Evolutionary conservation across 2,797 vertebrate genomes (phyloP), one percentile per base, ranked within the genome.

Genomic region (Columba guinea): DNA sequence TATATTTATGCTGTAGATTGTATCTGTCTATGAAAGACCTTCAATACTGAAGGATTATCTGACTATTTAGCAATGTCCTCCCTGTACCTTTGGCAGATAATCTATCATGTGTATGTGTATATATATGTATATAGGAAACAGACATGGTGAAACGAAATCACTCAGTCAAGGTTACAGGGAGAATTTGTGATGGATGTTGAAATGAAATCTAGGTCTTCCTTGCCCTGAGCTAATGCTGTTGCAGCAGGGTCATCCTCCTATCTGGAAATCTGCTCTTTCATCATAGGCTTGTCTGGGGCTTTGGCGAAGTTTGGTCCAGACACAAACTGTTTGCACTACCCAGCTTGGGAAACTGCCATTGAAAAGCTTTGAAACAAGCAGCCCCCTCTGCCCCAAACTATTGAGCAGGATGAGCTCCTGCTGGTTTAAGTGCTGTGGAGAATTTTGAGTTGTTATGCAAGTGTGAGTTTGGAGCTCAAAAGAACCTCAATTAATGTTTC

Each of bases 81-180:
- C 2, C 56, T 78, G 39, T 58, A 16, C 20, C 1, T 70, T 37
- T 65, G 60, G 84, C 75, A 51, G 44, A 15, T 87, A 79, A 87
- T 93, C 55, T 55, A 5, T 71, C 1, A 0, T 28, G 58, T 87
- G 2, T 74, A 16, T 35, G 44, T 51, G 15, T 63, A 84, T 49
- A 2, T 35, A 18, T 44, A 39, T 39, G 13, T 44, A 49, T 49
- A 18, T 64, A 88, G 77, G 68, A 67, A 88, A 69, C 0, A 2
- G 84, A 55, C 69, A 24, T 0, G 10, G 80, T 68, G 92, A 92
- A 89, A 92, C 70, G 65, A 62, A 91, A 90, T 92, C 77, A 55
- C 83, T 93, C 28, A 80, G 85, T 88, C 80, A 88, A 90, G 90
- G 95, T 94, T 93, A 86, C 20, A 5, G 80, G 88, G 41, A 91